A percentile compares a stretch with the other conserved stretches of the same genome.
Evolutionary conservation across 2,797 vertebrate genomes (phyloP).

Genomic region (Hydrophis major): DNA sequence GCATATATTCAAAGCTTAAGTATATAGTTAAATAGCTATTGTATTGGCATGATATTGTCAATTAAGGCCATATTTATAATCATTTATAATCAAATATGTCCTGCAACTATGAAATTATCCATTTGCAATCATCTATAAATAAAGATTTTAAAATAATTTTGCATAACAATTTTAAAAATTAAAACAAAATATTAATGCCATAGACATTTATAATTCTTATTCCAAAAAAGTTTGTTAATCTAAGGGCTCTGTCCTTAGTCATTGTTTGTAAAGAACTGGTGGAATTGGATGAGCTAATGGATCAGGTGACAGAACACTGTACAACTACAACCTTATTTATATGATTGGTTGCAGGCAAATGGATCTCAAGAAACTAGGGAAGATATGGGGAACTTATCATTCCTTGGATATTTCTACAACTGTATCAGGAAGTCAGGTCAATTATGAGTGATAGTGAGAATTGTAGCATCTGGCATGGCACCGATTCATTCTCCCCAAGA

Average conservation of each 20-base stretch:
- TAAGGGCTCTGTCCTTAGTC: not conserved
- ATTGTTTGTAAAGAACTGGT: not conserved
- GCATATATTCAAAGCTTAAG: constrained; percentile 67
- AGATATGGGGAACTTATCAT: not conserved
- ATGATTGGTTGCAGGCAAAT: not conserved
- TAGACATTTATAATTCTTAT: not conserved
- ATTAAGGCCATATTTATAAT: constrained; percentile 59
- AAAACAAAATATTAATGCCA: not conserved
- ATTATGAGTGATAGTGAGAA: not conserved
- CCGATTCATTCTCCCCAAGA: not conserved
- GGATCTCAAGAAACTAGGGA: not conserved
- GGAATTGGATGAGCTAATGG: not conserved
- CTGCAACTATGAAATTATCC: not conserved
- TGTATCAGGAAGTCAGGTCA: not conserved
- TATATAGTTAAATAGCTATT: constrained; percentile 66
- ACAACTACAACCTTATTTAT: not conserved
- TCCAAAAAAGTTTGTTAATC: not conserved
- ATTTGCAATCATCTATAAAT: constrained; percentile 7
- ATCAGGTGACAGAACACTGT: no score
- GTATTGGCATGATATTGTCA: constrained; percentile 62
- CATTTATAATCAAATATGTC: not conserved
- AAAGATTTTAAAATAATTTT: not conserved
- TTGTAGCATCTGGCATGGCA: not conserved
- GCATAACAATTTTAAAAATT: not conserved
- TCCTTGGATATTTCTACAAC: not conserved